Base-by-base conservation (phyloP, 2,797 vertebrate genomes). In the Amniataba percoides region DNA sequence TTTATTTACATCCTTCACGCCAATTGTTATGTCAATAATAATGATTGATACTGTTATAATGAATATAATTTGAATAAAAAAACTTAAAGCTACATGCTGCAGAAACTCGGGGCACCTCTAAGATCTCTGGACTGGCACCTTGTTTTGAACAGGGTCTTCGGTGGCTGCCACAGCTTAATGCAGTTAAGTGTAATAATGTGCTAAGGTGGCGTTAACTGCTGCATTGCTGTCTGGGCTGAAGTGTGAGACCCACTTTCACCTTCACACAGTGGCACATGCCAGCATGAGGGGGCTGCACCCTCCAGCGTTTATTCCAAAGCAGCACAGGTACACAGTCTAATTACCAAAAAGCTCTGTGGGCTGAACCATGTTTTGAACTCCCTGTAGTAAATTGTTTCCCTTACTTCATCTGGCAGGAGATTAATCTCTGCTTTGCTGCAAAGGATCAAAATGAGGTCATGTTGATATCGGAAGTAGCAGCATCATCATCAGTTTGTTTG, bases 131-230 rank as follows among this genome's bases (percentile, higher is more conserved):
- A 36, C 57, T 83, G 65, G 34, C 71, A 63, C 58, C 57, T 65
- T 11, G 5, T 46, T 61, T 49, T 0, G 40, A 7, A 18, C 16
- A 10, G 60, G 7, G 9, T 8, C 25, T 2, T 0, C 8, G 21
- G 39, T n/a, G 9, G 8, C 68, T 66, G 42, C 69, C 23, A 11
- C 43, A 57, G 57, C 77, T 68, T 77, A 65, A 76, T 84, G 74
- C 81, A 84, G 84, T 36, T 46, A 68, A 15, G 39, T 34, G 36
- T 72, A 40, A 6, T 16, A 8, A 39, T 21, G 23, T 78, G 60
- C 73, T 73, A 83, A 78, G 86, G 77, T 74, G 57, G 77, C 89
- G 69, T 90, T 89, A 92, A 82, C 69, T 62, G 71, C 64, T 61
- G 64, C 16, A 21, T 46, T 69, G 49, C 78, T 55, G n/a, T 70